Percentiles rank a stretch among this genome's conserved stretches.
These are phyloP conservation scores for Saccopteryx leptura DNA, from an alignment of 2,113 vertebrate genomes.

Conservation along the genomic window DNA sequence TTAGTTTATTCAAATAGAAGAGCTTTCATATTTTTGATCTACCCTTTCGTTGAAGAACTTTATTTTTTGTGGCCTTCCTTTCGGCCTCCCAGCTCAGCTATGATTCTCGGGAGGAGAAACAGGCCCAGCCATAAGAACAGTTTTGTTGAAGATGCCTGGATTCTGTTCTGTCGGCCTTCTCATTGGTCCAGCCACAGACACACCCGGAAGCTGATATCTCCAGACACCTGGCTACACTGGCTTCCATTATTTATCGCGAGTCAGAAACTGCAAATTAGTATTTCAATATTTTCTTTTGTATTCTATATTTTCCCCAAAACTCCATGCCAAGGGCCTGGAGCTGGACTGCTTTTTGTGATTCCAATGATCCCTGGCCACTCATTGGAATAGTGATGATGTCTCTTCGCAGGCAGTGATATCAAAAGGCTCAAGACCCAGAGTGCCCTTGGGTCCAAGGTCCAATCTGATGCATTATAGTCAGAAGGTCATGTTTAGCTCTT, in stretches of 20 bases:
- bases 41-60: conserved; percentile 12
- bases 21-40: neutral
- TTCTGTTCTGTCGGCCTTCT: neutral
- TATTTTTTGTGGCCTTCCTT: neutral
- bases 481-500: neutral
- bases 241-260: neutral
- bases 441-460: neutral
- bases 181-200: neutral
- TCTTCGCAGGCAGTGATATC: neutral
- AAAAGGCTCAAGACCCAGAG: neutral
- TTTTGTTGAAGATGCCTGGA: neutral
- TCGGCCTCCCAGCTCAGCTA: neutral
- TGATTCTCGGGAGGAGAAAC: neutral
- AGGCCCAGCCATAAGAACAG: neutral
- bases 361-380: neutral
- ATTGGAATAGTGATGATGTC: neutral
- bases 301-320: conserved; percentile 18
- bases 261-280: neutral
- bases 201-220: neutral
- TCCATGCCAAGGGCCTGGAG: neutral
- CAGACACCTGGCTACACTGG: neutral
- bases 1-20: neutral
- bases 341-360: neutral
- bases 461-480: neutral
- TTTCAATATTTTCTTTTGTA: neutral